A percentile compares a stretch with the other conserved stretches of the same genome.
These are phyloP conservation scores for Seriola aureovittata DNA, from an alignment of 2,113 vertebrate species.

Conservation along the genomic window DNA sequence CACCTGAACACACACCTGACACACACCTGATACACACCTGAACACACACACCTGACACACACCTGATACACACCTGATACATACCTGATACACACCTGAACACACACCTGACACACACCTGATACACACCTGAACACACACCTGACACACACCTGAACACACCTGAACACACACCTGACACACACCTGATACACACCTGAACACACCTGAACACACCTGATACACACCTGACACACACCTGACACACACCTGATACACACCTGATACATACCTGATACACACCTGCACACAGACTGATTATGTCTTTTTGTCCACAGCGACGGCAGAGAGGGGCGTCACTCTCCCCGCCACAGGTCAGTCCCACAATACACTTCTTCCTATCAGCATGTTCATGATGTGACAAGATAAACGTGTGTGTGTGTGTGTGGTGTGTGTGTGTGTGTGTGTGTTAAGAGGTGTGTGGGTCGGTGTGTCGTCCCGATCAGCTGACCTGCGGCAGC, in stretches of 20 bases:
- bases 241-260: no score
- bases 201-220: no score
- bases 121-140: no score
- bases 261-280: no score
- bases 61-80: background rate
- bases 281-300: background rate
- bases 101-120: background rate
- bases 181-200: no score
- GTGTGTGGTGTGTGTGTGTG: slow-evolving; percentile 17
- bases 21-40: background rate
- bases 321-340: background rate
- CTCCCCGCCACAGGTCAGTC: slow-evolving; percentile 43
- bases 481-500: slow-evolving; percentile 85
- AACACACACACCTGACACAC: background rate
- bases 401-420: slow-evolving; percentile 1
- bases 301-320: slow-evolving; percentile 21
- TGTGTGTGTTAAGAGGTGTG: slow-evolving; percentile 74
- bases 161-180: no score
- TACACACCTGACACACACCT: no score
- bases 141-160: no score
- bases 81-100: background rate
- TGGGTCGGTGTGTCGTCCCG: slow-evolving; percentile 75
- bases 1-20: background rate
- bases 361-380: slow-evolving; percentile 19
- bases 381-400: background rate